These are phyloP conservation scores for Emydura subglobosa DNA, from an alignment of 2,113 vertebrate genomes.

Conservation along the genomic window DNA sequence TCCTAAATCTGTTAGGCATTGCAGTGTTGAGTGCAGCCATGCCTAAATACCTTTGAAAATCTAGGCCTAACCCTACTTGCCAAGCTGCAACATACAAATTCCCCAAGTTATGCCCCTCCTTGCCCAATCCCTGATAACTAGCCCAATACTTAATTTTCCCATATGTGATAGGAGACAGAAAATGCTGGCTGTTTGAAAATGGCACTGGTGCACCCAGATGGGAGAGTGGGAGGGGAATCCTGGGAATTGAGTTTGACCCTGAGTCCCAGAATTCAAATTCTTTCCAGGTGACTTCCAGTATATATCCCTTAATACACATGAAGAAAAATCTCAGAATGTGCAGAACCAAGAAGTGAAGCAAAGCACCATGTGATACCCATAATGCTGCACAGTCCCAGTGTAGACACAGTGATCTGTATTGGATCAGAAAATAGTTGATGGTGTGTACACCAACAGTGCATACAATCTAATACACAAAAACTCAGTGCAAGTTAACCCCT, in stretches of 20 bases:
- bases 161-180: background rate
- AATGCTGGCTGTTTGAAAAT: background rate
- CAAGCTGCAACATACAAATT: background rate
- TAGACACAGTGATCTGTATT: background rate
- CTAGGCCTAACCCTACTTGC: background rate
- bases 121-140: background rate
- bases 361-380: background rate
- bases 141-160: background rate
- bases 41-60: background rate
- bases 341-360: background rate
- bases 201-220: background rate
- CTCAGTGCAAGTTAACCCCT: background rate
- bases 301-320: background rate
- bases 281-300: background rate
- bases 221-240: background rate
- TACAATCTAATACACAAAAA: too few species aligned
- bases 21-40: background rate
- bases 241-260: background rate
- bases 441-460: background rate
- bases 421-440: background rate
- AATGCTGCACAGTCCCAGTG: background rate
- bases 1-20: background rate
- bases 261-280: background rate
- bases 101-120: background rate
- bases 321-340: background rate